These are phyloP conservation scores for Drosophila saltans DNA, from an alignment of 1,140 invertebrate species.

Conservation along the genomic window DNA sequence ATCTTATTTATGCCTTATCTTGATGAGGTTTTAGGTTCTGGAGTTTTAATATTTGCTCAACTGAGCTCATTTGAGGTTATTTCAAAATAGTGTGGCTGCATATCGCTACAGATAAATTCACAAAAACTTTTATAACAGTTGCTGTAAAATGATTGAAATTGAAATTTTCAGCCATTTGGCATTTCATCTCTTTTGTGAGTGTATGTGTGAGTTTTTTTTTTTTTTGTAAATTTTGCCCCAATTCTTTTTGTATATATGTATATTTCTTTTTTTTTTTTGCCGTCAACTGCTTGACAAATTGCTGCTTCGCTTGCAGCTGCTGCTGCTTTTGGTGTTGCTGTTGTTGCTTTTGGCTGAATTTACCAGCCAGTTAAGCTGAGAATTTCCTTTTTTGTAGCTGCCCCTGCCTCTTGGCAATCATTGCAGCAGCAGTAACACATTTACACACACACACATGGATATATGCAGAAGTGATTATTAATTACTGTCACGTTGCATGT, in stretches of 20 bases:
- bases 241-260: slow-evolving; percentile 39
- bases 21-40: too few species aligned
- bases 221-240: slow-evolving; percentile 4
- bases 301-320: slow-evolving; percentile 43
- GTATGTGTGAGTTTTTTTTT: not conserved
- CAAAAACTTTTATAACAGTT: too few species aligned
- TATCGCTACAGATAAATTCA: too few species aligned
- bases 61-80: too few species aligned
- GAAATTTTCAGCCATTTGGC: too few species aligned
- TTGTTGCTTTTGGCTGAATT: slow-evolving; percentile 9
- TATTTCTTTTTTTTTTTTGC: slow-evolving; percentile 27
- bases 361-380: slow-evolving; percentile 39
- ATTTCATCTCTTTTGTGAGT: too few species aligned
- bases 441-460: slow-evolving; percentile 9
- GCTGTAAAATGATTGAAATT: too few species aligned
- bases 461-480: slow-evolving; percentile 41
- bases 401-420: slow-evolving; percentile 26
- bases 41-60: too few species aligned
- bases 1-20: too few species aligned
- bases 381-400: slow-evolving; percentile 16
- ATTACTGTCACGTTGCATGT: slow-evolving; percentile 46
- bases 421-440: slow-evolving; percentile 14
- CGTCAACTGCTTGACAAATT: slow-evolving; percentile 50
- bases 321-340: slow-evolving; percentile 10
- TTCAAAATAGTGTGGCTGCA: too few species aligned